Base-by-base conservation (phyloP, 2,888 invertebrate species). In the Balanococcus diminutus region DNA sequence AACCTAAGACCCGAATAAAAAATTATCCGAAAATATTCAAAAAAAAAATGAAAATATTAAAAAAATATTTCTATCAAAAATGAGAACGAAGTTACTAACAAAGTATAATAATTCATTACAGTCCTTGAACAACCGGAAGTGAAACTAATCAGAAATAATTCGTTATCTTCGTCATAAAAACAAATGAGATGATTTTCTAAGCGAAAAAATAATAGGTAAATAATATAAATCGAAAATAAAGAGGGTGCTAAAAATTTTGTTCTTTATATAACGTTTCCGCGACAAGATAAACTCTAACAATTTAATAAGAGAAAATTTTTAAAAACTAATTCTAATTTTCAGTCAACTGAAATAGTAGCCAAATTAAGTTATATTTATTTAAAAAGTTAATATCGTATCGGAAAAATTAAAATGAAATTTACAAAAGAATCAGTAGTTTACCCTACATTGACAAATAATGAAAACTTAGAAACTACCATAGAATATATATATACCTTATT, bases 401-500 rank as follows among this genome's bases (percentile, higher is more conserved):
- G 72, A 31, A 72, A 72, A 31, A 72, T 72, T 72, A 32, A 72
- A 72, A 72, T 72, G 72, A 72, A 72, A 72, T 72, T 72, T 72
- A 67, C 16, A 72, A 3, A 16, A 32, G 32, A 32, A 32, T 31
- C 46, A 46, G 46, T 42, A 6, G 19, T 81, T 28, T 6, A 14
- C 25, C 42, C 81, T 81, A 46, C 81, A 36, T 42, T 28, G 81
- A 42, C 25, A 81, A 42, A 56, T 25, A 56, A 51, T 31, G 56
- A 56, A 32, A 56, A 46, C 25, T 19, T 56, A 56, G 16, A 16
- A 56, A 25, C 32, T 56, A 82, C 19, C 46, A 22, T 82, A 56
- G 42, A 82, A 56, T 51, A 56, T 82, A 82, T 82, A 82, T 46
- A 51, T 82, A 82, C 82, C 82, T 82, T 82, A 82, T 25, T 16